Evolutionary conservation across 2,113 vertebrate genomes (phyloP).

Genomic region (Microcebus lehilahytsara): DNA sequence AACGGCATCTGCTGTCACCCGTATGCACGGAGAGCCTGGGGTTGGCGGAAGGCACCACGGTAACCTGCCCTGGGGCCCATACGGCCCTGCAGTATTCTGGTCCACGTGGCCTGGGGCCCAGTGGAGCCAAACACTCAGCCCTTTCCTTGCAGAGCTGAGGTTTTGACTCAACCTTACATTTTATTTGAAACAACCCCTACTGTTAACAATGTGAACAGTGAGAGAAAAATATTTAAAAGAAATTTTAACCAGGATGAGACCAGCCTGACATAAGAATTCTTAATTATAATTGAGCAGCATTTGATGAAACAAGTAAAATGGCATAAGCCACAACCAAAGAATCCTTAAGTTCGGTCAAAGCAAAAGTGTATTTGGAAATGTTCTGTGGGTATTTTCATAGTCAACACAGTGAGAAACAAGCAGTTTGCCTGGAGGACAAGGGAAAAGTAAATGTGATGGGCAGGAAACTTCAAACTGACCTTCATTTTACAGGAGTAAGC

Average conservation of each 20-base stretch:
- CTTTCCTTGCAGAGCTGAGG: background rate
- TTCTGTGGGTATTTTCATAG: background rate
- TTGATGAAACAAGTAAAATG: background rate
- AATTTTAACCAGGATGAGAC: background rate
- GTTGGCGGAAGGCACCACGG: background rate
- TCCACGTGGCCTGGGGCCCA: rapidly evolving
- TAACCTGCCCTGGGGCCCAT: rapidly evolving
- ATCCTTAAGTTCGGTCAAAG: background rate
- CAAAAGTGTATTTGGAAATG: background rate
- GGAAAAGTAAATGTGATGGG: background rate
- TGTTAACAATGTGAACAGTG: background rate
- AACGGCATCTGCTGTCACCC: background rate
- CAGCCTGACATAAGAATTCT: background rate
- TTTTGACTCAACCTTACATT: too few relatives aligned
- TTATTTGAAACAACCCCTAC: background rate
- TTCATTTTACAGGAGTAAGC: background rate
- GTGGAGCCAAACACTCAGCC: background rate
- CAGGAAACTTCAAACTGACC: background rate
- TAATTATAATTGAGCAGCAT: background rate
- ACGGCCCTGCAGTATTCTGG: background rate
- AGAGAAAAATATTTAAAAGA: background rate
- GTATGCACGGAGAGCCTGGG: rapidly evolving
- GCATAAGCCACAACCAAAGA: background rate
- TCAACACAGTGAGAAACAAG: background rate
- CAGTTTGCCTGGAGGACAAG: background rate